Conservation (phyloP, 1,140 invertebrate species). For the Drosophila malerkotliana region DNA sequence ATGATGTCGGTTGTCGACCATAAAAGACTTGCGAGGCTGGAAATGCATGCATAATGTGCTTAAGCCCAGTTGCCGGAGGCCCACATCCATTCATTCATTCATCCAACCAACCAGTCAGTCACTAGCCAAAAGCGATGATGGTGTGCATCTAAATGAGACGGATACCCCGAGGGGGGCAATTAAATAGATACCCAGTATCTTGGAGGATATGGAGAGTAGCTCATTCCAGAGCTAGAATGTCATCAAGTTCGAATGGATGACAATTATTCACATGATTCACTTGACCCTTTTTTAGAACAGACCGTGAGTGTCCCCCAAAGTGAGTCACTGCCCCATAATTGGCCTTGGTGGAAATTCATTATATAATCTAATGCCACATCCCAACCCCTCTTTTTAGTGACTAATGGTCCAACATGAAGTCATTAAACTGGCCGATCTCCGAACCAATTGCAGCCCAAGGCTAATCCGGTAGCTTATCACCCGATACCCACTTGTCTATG, state of each 20-base stretch:
- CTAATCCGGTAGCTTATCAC: conserved; percentile 3
- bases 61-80: conserved; percentile 47
- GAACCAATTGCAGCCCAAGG: conserved; percentile 33
- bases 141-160: conserved; percentile 55
- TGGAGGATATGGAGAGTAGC: no score
- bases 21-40: conserved; percentile 69
- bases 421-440: conserved; percentile 27
- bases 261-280: background rate
- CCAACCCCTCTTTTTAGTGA: background rate
- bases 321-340: background rate
- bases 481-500: conserved; percentile 27
- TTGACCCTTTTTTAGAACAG: background rate
- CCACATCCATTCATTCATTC: conserved; percentile 41
- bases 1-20: conserved; percentile 56
- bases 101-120: conserved; percentile 20
- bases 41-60: conserved; percentile 71
- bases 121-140: conserved; percentile 52
- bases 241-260: no score
- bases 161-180: conserved; percentile 21
- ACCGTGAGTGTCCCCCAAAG: background rate
- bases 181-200: conserved; percentile 29
- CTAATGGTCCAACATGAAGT: conserved; percentile 23
- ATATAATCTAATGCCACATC: conserved; percentile 13
- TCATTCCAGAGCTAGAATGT: no score
- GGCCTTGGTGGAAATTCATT: background rate